Percentiles rank a stretch among this genome's conserved stretches.
Evolutionary conservation across 2,113 vertebrate species (phyloP).

Genomic region (Phoenicopterus ruber): DNA sequence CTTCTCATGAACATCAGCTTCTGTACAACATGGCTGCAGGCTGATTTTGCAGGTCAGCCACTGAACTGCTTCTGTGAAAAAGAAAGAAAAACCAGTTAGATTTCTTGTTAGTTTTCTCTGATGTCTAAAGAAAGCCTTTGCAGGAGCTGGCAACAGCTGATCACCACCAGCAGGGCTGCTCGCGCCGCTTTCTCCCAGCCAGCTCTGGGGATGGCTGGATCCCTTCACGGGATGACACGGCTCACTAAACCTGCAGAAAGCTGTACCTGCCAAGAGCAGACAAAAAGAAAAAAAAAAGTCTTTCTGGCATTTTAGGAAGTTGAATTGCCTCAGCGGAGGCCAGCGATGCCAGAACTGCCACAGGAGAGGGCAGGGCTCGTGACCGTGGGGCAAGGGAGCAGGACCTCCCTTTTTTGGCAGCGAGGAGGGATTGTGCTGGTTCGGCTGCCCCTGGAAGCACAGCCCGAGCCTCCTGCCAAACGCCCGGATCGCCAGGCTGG

Average conservation of each 20-base stretch:
- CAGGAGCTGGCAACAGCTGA: background rate
- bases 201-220: background rate
- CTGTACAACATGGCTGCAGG: too few species aligned
- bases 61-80: background rate
- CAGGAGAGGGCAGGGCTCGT: background rate
- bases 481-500: background rate
- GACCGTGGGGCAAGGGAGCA: rapidly evolving
- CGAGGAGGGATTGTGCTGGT: rapidly evolving
- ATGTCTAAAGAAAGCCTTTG: background rate
- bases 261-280: background rate
- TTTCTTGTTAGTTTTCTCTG: background rate
- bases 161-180: background rate
- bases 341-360: background rate
- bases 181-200: rapidly evolving
- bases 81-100: background rate
- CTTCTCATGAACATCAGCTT: background rate
- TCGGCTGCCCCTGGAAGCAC: background rate
- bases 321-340: background rate
- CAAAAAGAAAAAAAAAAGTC: rapidly evolving
- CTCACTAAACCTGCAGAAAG: background rate
- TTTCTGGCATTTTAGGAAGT: background rate
- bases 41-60: background rate
- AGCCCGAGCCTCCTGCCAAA: background rate
- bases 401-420: background rate
- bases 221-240: background rate